These are phyloP conservation scores for Zonotrichia leucophrys DNA, from an alignment of 2,113 vertebrate species.

Conservation along the genomic window DNA sequence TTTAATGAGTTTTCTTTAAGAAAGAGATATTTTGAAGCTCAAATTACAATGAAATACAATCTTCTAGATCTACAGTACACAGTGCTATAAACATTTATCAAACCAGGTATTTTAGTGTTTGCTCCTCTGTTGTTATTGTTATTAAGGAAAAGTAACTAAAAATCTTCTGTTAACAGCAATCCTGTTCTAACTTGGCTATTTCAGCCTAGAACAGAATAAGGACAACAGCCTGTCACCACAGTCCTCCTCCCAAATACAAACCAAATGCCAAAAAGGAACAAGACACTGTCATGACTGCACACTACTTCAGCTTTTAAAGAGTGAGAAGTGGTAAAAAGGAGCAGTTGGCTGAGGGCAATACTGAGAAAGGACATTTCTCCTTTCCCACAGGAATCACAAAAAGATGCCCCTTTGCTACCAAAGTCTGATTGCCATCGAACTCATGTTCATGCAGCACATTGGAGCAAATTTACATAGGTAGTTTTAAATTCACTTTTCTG, in stretches of 20 bases:
- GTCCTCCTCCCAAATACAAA: not conserved
- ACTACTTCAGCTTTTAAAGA: not conserved
- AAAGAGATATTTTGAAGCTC: constrained; percentile 13
- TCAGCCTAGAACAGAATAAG: not conserved
- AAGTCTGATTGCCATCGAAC: not conserved
- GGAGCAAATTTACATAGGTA: not conserved
- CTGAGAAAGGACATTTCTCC: not conserved
- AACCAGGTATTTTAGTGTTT: not conserved
- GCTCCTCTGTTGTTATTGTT: not conserved
- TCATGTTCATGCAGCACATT: not conserved
- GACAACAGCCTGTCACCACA: not conserved
- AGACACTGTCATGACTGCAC: not conserved
- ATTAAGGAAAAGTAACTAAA: not conserved
- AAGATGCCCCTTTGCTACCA: not conserved
- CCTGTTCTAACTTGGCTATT: not conserved
- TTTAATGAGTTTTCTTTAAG: constrained; percentile 45
- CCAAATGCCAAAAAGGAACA: not conserved
- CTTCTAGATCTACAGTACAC: not conserved
- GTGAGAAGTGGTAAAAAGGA: not conserved
- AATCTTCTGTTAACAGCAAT: not conserved
- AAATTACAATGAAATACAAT: constrained; percentile 20
- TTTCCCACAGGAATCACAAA: not conserved
- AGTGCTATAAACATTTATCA: not conserved
- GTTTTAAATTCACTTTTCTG: not conserved
- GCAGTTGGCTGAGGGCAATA: not conserved